Percentiles rank a stretch among this genome's conserved stretches.
Conservation (phyloP, 2,888 invertebrate genomes). For the Steinernema hermaphroditum region DNA sequence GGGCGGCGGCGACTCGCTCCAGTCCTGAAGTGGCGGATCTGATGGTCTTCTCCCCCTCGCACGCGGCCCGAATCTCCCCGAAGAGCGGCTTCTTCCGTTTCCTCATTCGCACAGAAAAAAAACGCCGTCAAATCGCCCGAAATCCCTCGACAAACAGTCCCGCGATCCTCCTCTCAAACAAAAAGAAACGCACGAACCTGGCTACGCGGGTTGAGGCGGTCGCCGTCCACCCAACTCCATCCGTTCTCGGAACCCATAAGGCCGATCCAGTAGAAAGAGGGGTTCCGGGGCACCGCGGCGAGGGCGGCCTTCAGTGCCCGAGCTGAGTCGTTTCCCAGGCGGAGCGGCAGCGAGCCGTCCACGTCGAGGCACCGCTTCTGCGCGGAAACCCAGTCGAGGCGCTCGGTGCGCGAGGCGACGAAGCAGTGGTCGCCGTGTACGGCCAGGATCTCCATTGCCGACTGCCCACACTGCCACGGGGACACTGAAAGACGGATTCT, state of each 20-base stretch:
- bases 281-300: conserved; percentile 38
- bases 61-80: no score
- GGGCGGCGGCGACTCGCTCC: conserved; percentile 38
- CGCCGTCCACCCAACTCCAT: conserved; percentile 36
- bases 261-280: conserved; percentile 60
- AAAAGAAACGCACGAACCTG: conserved; percentile 22
- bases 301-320: conserved; percentile 41
- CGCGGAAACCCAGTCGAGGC: conserved; percentile 53
- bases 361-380: conserved; percentile 47
- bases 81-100: conserved; percentile 20
- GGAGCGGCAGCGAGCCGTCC: conserved; percentile 34
- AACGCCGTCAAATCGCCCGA: conserved; percentile 16
- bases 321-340: conserved; percentile 20
- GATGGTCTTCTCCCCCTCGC: no score
- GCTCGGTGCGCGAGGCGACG: conserved; percentile 49
- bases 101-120: conserved; percentile 6
- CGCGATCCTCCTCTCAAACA: background rate
- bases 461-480: conserved; percentile 55
- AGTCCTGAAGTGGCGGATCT: conserved; percentile 30
- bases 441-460: conserved; percentile 53
- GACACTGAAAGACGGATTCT: conserved; percentile 50
- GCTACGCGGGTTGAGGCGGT: background rate
- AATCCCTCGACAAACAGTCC: conserved; percentile 21
- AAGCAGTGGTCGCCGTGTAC: conserved; percentile 54
- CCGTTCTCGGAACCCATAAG: conserved; percentile 36